A percentile compares a stretch with the other conserved stretches of the same genome.
phyloP scores from a whole-genome alignment of 2,888 invertebrate species.

The Gibbula magus region DNA sequence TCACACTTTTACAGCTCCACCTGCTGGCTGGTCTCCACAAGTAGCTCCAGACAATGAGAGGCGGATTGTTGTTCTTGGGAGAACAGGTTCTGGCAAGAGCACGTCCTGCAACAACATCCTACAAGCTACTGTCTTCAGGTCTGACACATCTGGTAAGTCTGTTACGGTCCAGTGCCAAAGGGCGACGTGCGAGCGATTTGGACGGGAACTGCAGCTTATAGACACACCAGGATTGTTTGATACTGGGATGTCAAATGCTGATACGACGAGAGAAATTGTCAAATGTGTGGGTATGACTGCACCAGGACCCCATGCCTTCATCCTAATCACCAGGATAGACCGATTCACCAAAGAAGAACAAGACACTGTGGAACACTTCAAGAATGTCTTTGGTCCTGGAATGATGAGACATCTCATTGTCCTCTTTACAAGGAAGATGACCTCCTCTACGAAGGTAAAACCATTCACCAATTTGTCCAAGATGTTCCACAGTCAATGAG shows the following conservation, averaged over 20 bases:
- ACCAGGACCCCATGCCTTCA: slow-evolving; percentile 32
- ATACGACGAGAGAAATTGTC: slow-evolving; percentile 26
- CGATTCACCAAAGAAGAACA: slow-evolving; percentile 38
- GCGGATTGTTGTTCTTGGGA: slow-evolving; percentile 37
- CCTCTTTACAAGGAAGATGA: slow-evolving; percentile 37
- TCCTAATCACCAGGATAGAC: neutral
- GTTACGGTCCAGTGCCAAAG: neutral
- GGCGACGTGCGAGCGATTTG: neutral
- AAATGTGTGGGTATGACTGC: slow-evolving; percentile 23
- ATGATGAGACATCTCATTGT: slow-evolving; percentile 29
- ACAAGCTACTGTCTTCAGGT: neutral
- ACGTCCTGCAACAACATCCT: slow-evolving; percentile 19
- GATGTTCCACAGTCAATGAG: slow-evolving; percentile 19
- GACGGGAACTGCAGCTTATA: slow-evolving; percentile 22
- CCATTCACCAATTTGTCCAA: slow-evolving; percentile 20
- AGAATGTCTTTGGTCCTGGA: slow-evolving; percentile 28
- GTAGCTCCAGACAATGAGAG: slow-evolving; percentile 9
- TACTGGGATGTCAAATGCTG: slow-evolving; percentile 32
- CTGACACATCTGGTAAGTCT: neutral
- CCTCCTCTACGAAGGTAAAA: slow-evolving; percentile 16
- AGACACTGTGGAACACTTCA: slow-evolving; percentile 31
- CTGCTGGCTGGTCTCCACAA: too few species aligned
- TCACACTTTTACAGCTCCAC: too few species aligned
- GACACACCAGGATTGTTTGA: slow-evolving; percentile 43
- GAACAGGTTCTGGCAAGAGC: slow-evolving; percentile 39